Conservation (phyloP, 1,140 invertebrate genomes). For the Geopemphigus sp. region DNA sequence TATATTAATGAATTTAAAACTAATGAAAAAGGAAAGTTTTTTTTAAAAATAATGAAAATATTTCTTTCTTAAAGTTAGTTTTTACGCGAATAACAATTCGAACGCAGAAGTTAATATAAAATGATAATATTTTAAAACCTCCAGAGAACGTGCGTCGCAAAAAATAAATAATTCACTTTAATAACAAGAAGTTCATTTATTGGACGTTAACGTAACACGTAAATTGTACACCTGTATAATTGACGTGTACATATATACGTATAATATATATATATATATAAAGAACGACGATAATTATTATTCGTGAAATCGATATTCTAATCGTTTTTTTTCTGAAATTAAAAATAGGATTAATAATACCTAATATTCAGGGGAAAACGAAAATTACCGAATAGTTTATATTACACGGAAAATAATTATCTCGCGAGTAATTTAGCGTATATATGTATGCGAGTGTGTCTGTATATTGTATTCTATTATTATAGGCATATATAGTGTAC, state of each 20-base stretch:
- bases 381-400: background rate
- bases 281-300: background rate
- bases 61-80: background rate
- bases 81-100: background rate
- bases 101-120: conserved; percentile 18
- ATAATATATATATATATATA: background rate
- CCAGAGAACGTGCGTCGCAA: background rate
- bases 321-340: background rate
- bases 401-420: no score
- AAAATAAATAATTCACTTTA: background rate
- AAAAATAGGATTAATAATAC: background rate
- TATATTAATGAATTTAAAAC: conserved; percentile 12
- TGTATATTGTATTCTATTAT: no score
- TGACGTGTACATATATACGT: background rate
- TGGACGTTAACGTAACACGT: background rate
- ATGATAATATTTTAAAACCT: background rate
- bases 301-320: background rate
- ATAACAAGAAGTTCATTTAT: conserved; percentile 12
- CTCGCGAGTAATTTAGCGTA: no score
- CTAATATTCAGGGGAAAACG: background rate
- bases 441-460: no score
- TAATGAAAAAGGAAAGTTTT: conserved; percentile 31
- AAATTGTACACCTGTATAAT: background rate
- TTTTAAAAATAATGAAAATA: conserved; percentile 16
- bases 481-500: no score